A percentile compares a stretch with the other conserved stretches of the same genome.
These are phyloP conservation scores for Psylliodes chrysocephalus DNA, from an alignment of 2,888 invertebrate species.

Conservation along the genomic window DNA sequence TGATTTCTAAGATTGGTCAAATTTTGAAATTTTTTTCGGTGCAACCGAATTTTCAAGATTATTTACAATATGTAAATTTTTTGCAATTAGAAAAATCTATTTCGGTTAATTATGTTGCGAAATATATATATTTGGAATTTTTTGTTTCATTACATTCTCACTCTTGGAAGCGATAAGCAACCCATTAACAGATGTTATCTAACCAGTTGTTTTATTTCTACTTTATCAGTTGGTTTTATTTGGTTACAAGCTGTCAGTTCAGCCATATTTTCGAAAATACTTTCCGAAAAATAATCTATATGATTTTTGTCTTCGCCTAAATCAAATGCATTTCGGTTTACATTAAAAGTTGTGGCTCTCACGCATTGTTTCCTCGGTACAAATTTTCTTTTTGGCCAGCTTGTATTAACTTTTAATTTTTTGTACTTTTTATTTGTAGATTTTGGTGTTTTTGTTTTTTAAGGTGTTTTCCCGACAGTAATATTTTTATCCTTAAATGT, in stretches of 20 bases:
- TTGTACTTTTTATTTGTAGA: background rate
- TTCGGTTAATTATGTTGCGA: background rate
- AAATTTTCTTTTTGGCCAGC: constrained; percentile 1
- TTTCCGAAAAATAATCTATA: constrained; percentile 6
- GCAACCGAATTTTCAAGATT: background rate
- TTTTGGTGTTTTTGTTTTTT: background rate
- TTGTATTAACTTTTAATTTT: constrained; percentile 7
- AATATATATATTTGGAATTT: background rate
- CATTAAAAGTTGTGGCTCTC: constrained; percentile 4
- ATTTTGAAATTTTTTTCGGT: background rate
- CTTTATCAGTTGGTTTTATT: constrained; percentile 16
- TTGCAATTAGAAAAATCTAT: background rate
- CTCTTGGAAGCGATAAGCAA: no score
- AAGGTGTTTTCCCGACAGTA: background rate
- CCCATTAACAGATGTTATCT: constrained; percentile 7
- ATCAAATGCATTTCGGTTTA: constrained; percentile 13
- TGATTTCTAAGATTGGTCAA: background rate
- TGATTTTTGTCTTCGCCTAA: constrained; percentile 13
- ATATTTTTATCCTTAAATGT: no score
- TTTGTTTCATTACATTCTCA: background rate
- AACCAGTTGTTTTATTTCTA: constrained; percentile 15
- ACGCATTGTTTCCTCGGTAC: background rate
- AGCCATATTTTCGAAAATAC: constrained; percentile 13
- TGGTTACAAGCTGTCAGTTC: constrained; percentile 15
- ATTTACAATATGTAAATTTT: background rate